These are phyloP conservation scores for Microcebus jonahi DNA, from an alignment of 2,113 vertebrate genomes.

Conservation along the genomic window DNA sequence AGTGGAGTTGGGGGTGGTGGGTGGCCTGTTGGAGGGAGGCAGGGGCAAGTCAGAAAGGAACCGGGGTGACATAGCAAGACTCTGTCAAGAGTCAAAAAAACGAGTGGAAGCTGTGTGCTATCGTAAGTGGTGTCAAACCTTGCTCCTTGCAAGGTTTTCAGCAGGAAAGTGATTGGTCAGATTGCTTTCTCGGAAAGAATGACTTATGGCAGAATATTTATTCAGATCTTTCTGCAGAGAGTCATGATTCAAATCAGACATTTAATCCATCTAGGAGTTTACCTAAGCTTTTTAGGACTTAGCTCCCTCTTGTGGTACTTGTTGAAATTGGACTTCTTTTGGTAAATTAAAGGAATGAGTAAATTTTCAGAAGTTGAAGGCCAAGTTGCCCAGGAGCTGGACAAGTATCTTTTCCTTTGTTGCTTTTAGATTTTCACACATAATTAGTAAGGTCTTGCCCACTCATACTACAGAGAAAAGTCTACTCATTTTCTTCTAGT, in stretches of 20 bases:
- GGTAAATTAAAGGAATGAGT: neutral
- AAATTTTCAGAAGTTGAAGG: neutral
- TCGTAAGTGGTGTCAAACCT: neutral
- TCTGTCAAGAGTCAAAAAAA: too few species aligned
- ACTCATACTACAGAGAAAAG: neutral
- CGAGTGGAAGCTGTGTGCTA: neutral
- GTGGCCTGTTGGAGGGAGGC: neutral
- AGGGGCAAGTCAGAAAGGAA: neutral
- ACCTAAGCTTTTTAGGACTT: neutral
- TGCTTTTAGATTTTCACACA: neutral
- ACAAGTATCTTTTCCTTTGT: neutral
- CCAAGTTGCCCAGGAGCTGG: neutral
- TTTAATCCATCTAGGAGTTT: neutral
- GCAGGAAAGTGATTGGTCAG: neutral
- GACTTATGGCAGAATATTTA: neutral
- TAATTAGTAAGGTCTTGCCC: neutral
- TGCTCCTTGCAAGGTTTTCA: neutral
- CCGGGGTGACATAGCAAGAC: too few species aligned
- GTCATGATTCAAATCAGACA: neutral
- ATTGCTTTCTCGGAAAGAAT: constrained; percentile 56
- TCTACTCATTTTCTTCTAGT: neutral
- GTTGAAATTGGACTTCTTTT: neutral
- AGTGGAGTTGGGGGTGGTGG: neutral
- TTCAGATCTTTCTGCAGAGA: constrained; percentile 6
- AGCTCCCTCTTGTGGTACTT: constrained; percentile 48